phyloP scores from a whole-genome alignment of 2,113 vertebrate species.

The Motacilla alba region DNA sequence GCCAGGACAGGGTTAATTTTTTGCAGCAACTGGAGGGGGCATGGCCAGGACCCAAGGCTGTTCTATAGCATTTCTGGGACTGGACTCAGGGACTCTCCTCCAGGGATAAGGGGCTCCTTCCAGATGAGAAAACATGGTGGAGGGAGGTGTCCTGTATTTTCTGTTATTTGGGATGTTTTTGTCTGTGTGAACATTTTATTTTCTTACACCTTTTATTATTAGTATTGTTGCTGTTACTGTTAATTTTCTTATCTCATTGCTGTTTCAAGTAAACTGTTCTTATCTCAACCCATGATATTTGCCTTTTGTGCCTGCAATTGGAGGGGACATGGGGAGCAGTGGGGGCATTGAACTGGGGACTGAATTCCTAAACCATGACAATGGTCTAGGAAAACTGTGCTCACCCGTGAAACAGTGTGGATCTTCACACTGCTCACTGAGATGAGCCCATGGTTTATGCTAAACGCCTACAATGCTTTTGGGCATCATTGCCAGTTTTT shows the following conservation, averaged over 20 bases:
- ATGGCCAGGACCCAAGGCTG: background rate
- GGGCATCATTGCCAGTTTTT: background rate
- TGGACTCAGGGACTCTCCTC: background rate
- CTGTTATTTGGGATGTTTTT: fast-evolving
- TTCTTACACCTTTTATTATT: background rate
- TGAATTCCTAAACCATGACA: background rate
- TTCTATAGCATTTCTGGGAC: background rate
- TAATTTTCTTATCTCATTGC: background rate
- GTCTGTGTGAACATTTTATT: background rate
- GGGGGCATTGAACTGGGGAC: background rate
- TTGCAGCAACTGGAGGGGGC: background rate
- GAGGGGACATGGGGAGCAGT: background rate
- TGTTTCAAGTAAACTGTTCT: background rate
- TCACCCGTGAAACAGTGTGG: fast-evolving
- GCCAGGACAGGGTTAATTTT: background rate
- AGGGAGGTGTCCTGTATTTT: fast-evolving
- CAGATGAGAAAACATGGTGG: background rate
- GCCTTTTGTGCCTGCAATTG: background rate
- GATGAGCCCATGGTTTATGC: background rate
- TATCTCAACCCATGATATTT: background rate
- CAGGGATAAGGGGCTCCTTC: fast-evolving
- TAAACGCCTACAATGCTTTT: background rate
- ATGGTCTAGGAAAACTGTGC: background rate
- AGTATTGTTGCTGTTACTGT: background rate
- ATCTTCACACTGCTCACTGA: background rate